Evolutionary conservation across 2,797 vertebrate species (phyloP).

Genomic region (Oreochromis mossambicus): DNA sequence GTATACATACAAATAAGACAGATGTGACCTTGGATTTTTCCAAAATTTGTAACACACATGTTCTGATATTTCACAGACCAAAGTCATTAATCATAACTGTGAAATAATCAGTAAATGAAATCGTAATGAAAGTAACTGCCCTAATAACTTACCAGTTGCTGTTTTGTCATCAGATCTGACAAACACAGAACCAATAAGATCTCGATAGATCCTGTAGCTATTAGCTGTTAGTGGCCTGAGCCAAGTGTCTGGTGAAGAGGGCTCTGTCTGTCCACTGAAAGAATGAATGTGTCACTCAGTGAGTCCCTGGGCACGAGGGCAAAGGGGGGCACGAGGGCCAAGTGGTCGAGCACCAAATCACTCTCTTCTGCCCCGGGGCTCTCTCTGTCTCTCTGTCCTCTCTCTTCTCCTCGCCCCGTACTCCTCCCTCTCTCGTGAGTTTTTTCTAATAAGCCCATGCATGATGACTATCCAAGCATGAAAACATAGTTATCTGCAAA

Average conservation of each 20-base stretch:
- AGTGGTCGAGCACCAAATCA: constrained; percentile 75
- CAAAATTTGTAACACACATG: not conserved
- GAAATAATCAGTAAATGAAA: not conserved
- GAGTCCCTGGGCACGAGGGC: constrained; percentile 65
- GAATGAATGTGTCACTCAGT: constrained; percentile 72
- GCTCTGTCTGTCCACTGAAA: constrained; percentile 58
- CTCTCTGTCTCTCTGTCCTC: constrained; percentile 28
- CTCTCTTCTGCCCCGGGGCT: constrained; percentile 60
- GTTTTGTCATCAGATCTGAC: constrained; percentile 6
- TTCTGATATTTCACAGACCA: not conserved
- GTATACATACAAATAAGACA: not conserved
- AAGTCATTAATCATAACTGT: not conserved
- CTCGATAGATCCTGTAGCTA: constrained; percentile 38
- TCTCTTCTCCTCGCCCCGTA: constrained; percentile 11
- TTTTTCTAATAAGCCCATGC: constrained; percentile 74
- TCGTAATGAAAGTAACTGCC: not conserved
- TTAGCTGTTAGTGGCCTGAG: constrained; percentile 34
- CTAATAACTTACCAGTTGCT: not conserved
- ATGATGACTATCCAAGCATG: constrained; percentile 87
- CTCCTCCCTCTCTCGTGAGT: constrained; percentile 71
- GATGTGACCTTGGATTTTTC: not conserved
- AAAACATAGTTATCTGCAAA: constrained; percentile 97
- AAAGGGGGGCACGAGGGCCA: constrained; percentile 61
- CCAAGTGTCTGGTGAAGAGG: constrained; percentile 58
- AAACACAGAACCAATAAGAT: constrained; percentile 20